These are phyloP conservation scores for Sinelater perroti DNA, from an alignment of 2,888 invertebrate species.

Conservation along the genomic window DNA sequence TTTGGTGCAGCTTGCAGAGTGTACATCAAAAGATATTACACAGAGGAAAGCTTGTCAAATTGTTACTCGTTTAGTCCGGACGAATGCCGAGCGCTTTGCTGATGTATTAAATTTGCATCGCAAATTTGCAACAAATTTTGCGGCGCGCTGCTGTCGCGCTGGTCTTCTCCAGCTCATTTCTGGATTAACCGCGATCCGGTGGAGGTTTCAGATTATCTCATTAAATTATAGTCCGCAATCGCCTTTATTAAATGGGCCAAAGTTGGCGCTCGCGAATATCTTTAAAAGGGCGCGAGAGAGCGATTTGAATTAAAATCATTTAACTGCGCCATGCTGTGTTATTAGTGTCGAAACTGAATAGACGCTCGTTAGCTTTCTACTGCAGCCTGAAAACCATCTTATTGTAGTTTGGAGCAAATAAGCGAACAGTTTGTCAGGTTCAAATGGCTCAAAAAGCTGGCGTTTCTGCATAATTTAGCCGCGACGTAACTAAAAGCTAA, in stretches of 20 bases:
- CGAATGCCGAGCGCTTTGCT: conserved; percentile 21
- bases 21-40: conserved; percentile 18
- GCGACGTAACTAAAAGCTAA: too few relatives aligned
- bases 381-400: too few relatives aligned
- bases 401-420: too few relatives aligned
- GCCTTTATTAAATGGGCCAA: not conserved
- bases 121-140: conserved; percentile 21
- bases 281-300: not conserved
- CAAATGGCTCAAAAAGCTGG: too few relatives aligned
- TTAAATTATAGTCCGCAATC: conserved; percentile 6
- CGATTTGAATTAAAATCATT: conserved; percentile 7
- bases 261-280: not conserved
- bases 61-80: conserved; percentile 26
- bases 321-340: not conserved
- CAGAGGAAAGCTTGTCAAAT: conserved; percentile 21
- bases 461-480: too few relatives aligned
- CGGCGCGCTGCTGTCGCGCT: not conserved
- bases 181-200: conserved; percentile 1
- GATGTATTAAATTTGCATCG: conserved; percentile 26
- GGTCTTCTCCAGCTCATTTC: not conserved
- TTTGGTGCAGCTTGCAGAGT: too few relatives aligned
- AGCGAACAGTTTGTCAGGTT: too few relatives aligned
- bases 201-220: not conserved
- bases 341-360: conserved; percentile 1
- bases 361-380: conserved; percentile 1